Conservation (phyloP, 2,888 invertebrate species). For the Pilophorus perplexus region DNA sequence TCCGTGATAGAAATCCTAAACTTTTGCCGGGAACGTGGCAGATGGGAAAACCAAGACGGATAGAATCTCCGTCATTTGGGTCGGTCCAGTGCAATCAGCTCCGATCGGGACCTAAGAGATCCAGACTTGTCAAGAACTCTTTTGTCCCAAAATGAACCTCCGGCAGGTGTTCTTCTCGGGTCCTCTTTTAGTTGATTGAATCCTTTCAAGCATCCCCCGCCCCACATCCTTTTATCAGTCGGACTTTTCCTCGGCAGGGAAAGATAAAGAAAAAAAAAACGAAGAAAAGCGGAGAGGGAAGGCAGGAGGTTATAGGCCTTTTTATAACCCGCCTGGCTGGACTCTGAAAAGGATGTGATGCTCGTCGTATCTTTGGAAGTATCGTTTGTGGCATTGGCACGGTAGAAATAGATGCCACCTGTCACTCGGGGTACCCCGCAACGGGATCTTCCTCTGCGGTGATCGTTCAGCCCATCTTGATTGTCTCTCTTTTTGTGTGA, state of each 20-base stretch:
- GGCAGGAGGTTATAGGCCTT: neutral
- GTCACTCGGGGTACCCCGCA: slow-evolving; percentile 2
- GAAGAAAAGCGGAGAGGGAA: neutral
- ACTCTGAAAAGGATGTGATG: slow-evolving; percentile 25
- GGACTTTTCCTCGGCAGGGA: slow-evolving; percentile 5
- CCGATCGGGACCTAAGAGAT: neutral
- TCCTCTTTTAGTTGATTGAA: slow-evolving; percentile 36
- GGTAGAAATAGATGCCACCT: slow-evolving; percentile 15
- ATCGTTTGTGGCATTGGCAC: slow-evolving; percentile 3
- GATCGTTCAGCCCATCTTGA: too few species aligned
- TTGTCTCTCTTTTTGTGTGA: too few species aligned
- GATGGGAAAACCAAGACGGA: too few species aligned
- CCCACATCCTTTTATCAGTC: slow-evolving; percentile 21
- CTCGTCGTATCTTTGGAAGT: slow-evolving; percentile 4
- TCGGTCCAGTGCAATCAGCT: slow-evolving; percentile 6
- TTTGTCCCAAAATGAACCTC: slow-evolving; percentile 19
- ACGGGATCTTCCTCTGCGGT: neutral
- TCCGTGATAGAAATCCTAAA: too few species aligned
- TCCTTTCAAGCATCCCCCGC: slow-evolving; percentile 22
- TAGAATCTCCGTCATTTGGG: too few species aligned
- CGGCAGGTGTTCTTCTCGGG: slow-evolving; percentile 12
- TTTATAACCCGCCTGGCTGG: slow-evolving; percentile 26
- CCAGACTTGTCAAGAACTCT: slow-evolving; percentile 1
- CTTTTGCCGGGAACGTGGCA: too few species aligned
- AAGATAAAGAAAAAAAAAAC: slow-evolving; percentile 15